These are phyloP conservation scores for Eupithecia centaureata DNA, from an alignment of 2,888 invertebrate species.

Conservation along the genomic window DNA sequence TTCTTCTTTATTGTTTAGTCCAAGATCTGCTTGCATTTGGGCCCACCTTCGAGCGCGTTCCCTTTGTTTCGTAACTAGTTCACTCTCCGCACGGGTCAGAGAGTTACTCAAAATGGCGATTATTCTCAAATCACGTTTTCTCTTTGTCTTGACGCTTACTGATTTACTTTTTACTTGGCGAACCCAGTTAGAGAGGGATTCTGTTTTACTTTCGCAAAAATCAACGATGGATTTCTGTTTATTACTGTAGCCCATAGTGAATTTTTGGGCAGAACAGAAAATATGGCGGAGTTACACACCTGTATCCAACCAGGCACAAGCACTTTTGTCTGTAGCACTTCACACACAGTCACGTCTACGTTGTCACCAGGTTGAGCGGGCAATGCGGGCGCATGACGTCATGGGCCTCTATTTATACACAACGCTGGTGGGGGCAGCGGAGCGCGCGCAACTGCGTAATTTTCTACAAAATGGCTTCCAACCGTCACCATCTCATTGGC, in stretches of 20 bases:
- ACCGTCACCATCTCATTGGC: slow-evolving; percentile 35
- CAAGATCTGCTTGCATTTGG: slow-evolving; percentile 80
- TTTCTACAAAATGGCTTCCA: slow-evolving; percentile 70
- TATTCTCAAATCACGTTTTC: slow-evolving; percentile 85
- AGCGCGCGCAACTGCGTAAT: slow-evolving; percentile 64
- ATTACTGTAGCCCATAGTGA: slow-evolving; percentile 75
- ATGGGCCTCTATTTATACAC: slow-evolving; percentile 63
- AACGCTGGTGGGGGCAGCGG: slow-evolving; percentile 51
- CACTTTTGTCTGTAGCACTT: slow-evolving; percentile 64
- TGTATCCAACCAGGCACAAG: slow-evolving; percentile 78
- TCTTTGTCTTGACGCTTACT: slow-evolving; percentile 81
- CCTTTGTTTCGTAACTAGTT: slow-evolving; percentile 85
- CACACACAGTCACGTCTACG: slow-evolving; percentile 72
- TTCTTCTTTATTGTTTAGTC: slow-evolving; percentile 76
- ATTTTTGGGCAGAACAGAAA: slow-evolving; percentile 58
- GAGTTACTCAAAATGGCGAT: slow-evolving; percentile 86
- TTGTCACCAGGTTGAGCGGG: slow-evolving; percentile 56
- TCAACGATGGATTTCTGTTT: slow-evolving; percentile 77
- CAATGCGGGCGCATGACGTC: slow-evolving; percentile 68
- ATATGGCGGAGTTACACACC: slow-evolving; percentile 79
- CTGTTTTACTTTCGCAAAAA: slow-evolving; percentile 83
- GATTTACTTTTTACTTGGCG: slow-evolving; percentile 86
- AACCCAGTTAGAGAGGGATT: slow-evolving; percentile 86
- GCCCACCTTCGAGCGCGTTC: slow-evolving; percentile 86
- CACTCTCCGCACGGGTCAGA: slow-evolving; percentile 83